Evolutionary conservation across 2,888 invertebrate species (phyloP), one percentile per base, ranked within the genome.

Genomic region (Cabera pusaria): DNA sequence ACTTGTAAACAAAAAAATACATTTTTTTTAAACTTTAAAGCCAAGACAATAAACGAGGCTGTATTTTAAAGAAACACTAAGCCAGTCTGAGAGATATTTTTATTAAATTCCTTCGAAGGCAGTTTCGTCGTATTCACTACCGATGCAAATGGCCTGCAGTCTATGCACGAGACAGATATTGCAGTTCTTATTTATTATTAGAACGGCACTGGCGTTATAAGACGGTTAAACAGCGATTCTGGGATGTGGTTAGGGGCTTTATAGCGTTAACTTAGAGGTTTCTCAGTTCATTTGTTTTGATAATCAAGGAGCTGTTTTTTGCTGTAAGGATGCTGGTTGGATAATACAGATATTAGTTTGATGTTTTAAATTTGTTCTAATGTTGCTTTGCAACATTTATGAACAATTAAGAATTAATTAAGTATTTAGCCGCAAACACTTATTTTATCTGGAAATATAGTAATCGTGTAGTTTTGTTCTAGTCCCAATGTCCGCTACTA

Each of bases 81-180:
- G 65, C 64, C 52, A 51, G 52, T 59, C 55, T 65, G 66, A 76
- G 71, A 82, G 76, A 84, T 84, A 82, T 84, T 87, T 84, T 84
- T 87, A 86, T 87, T 84, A 87, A 87, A 85, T 86, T 84, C 83
- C 79, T 58, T 54, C 52, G 54, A 74, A 79, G 84, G 81, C 84
- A 69, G 80, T 80, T 77, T 72, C 70, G 64, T 69, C 67, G 75
- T 78, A 71, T 76, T 72, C 65, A 70, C 68, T 71, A 68, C 78
- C 72, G 62, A 85, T 86, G 83, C 83, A 86, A 85, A 87, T 82
- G 80, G 69, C 51, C 61, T 72, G 74, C 76, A 73, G 68, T 63
- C 66, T 63, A 55, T 64, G 59, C 59, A 50, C 64, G 57, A 59
- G 81, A 81, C 82, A 80, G 83, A 78, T 83, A 84, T 84, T 86